phyloP scores from a whole-genome alignment of 2,797 vertebrate genomes.

The Notolepis coatsorum region DNA sequence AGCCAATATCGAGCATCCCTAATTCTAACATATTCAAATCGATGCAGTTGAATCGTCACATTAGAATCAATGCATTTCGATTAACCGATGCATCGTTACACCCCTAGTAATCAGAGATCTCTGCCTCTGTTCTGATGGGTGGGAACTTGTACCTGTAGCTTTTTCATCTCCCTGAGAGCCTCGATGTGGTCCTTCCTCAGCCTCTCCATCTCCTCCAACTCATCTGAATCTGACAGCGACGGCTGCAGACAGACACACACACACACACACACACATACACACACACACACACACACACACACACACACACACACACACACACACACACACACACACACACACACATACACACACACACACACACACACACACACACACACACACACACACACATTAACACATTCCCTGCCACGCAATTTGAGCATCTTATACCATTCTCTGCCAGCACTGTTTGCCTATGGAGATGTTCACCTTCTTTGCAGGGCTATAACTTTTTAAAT shows the following conservation, averaged over 20 bases:
- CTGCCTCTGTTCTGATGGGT: too few species aligned
- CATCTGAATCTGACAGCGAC: constrained; percentile 79
- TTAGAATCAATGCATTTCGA: too few species aligned
- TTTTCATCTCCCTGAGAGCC: constrained; percentile 84
- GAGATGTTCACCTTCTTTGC: too few species aligned
- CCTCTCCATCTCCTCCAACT: constrained; percentile 83
- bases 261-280: not conserved
- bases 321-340: not conserved
- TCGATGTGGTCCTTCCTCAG: constrained; percentile 87
- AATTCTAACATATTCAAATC: not conserved
- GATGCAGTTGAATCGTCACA: not conserved
- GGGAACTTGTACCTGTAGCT: constrained; percentile 85
- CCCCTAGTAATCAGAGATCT: too few species aligned
- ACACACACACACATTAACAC: too few species aligned
- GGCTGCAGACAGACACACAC: constrained; percentile 61
- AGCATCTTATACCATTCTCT: too few species aligned
- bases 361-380: not conserved
- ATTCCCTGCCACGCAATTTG: too few species aligned
- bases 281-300: constrained; percentile 7
- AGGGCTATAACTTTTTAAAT: too few species aligned
- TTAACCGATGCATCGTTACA: too few species aligned
- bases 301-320: not conserved
- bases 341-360: not conserved
- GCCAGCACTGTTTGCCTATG: too few species aligned
- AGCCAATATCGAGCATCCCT: not conserved